Percentiles rank a stretch among this genome's conserved stretches.
Conservation (phyloP, 2,888 invertebrate genomes). For the Polymixis lichenea region DNA sequence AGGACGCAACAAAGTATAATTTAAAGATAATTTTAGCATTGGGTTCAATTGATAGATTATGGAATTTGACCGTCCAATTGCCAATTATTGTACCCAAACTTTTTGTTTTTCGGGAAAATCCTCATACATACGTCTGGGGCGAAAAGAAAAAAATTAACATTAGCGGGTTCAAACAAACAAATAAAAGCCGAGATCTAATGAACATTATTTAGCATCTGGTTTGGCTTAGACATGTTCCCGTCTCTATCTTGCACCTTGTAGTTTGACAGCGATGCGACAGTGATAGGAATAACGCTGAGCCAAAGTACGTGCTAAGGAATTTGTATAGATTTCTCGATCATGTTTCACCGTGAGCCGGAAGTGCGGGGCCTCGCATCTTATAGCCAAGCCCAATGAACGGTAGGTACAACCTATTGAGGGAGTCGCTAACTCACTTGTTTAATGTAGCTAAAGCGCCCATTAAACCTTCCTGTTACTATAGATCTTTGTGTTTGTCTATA, state of each 20-base stretch:
- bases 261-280: not conserved
- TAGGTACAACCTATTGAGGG: not conserved
- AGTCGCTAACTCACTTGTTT: constrained; percentile 9
- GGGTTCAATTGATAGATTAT: not conserved
- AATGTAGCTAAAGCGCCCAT: constrained; percentile 19
- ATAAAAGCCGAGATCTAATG: too few species aligned
- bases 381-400: not conserved
- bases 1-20: constrained; percentile 1
- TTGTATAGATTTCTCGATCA: not conserved
- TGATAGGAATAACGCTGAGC: not conserved
- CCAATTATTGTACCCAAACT: not conserved
- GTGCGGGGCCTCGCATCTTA: not conserved
- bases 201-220: not conserved
- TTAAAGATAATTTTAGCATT: constrained; percentile 16
- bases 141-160: too few species aligned
- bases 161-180: too few species aligned
- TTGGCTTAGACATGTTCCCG: not conserved
- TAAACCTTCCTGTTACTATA: constrained; percentile 6
- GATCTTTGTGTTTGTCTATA: not conserved
- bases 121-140: too few species aligned
- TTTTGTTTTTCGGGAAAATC: not conserved
- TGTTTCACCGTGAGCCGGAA: not conserved
- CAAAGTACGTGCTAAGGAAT: not conserved
- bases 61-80: not conserved
- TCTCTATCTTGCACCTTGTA: not conserved